Evolutionary conservation across 1,140 invertebrate species (phyloP).

Genomic region (Melitaea cinxia): DNA sequence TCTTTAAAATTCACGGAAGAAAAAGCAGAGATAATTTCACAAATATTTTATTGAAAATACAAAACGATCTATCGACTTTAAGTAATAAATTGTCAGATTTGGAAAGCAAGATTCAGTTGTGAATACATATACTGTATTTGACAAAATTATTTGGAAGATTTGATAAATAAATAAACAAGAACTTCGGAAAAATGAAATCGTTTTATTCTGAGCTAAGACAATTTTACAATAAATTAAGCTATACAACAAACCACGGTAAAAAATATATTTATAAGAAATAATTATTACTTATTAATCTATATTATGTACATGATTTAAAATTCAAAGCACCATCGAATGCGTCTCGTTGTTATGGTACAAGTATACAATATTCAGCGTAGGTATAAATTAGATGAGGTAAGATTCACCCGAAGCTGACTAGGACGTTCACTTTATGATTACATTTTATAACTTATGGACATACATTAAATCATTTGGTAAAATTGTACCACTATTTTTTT

Average conservation of each 20-base stretch:
- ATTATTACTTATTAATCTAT: neutral
- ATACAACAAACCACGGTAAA: slow-evolving; percentile 5
- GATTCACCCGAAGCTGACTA: slow-evolving; percentile 4
- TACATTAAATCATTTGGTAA: too few relatives aligned
- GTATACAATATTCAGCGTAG: neutral
- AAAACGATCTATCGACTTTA: slow-evolving; percentile 61
- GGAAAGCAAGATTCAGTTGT: slow-evolving; percentile 59
- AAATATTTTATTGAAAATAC: slow-evolving; percentile 66
- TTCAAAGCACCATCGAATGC: neutral
- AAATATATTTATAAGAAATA: slow-evolving; percentile 4
- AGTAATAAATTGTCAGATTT: slow-evolving; percentile 64
- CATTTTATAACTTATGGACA: too few relatives aligned
- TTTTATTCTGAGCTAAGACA: slow-evolving; percentile 8
- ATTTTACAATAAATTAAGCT: slow-evolving; percentile 19
- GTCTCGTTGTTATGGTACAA: neutral
- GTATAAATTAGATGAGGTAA: slow-evolving; percentile 11
- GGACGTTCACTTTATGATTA: slow-evolving; percentile 7
- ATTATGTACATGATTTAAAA: neutral
- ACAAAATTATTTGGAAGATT: neutral
- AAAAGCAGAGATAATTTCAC: slow-evolving; percentile 67
- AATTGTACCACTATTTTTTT: too few relatives aligned
- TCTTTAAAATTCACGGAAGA: slow-evolving; percentile 55
- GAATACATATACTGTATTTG: neutral
- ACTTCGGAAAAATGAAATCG: slow-evolving; percentile 13
- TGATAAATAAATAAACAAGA: slow-evolving; percentile 11